Percentiles rank a stretch among this genome's conserved stretches.
Conservation (phyloP, 2,113 vertebrate genomes). For the Irena cyanogastra region DNA sequence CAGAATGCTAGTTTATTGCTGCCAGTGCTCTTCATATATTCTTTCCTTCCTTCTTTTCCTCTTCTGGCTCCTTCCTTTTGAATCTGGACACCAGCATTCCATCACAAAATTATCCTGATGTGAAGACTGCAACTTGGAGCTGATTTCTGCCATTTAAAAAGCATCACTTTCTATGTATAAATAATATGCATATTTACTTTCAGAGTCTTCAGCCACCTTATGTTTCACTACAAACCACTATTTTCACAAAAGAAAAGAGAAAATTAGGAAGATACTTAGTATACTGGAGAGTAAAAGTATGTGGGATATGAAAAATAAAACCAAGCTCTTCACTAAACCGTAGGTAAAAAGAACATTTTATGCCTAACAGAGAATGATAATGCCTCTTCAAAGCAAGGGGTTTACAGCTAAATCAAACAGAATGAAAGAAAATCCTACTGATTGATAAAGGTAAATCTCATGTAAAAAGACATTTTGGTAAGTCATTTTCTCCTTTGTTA, state of each 20-base stretch:
- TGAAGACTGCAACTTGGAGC: not conserved
- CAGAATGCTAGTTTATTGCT: not conserved
- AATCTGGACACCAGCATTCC: not conserved
- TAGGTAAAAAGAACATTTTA: not conserved
- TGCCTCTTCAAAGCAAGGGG: not conserved
- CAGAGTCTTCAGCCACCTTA: not conserved
- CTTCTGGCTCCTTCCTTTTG: not conserved
- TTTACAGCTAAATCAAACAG: constrained; percentile 25
- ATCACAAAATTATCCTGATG: not conserved
- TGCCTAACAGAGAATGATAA: not conserved
- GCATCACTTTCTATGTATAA: not conserved
- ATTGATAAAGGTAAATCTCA: not conserved
- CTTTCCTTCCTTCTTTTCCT: not conserved
- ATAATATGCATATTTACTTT: not conserved
- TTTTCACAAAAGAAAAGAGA: not conserved
- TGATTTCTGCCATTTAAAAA: not conserved
- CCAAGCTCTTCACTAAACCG: not conserved
- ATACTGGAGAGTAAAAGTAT: not conserved
- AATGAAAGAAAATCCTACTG: not conserved
- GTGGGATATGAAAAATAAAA: not conserved
- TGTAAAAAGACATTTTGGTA: constrained; percentile 12
- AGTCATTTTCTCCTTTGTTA: not conserved
- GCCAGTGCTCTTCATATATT: not conserved
- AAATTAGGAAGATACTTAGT: not conserved
- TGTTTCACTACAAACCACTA: not conserved